Evolutionary conservation across 2,888 invertebrate genomes (phyloP).

Genomic region (Metallyticus violacea): DNA sequence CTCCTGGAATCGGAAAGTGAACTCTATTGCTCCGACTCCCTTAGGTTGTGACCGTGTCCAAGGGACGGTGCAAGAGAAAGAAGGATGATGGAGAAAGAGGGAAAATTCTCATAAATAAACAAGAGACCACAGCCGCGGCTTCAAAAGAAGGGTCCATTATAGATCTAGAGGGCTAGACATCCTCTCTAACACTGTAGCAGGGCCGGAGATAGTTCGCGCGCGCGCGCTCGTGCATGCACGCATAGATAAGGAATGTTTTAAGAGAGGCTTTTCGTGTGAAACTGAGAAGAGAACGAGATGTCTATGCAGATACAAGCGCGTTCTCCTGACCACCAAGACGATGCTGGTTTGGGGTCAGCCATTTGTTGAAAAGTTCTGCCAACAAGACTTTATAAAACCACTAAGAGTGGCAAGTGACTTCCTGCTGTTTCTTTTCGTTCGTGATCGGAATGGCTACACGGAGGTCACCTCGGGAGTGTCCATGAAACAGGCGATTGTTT

Average conservation of each 20-base stretch:
- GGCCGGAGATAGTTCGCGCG: no score
- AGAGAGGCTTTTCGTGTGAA: background rate
- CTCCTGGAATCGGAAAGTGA: constrained; percentile 1
- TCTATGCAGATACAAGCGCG: background rate
- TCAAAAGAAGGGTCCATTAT: constrained; percentile 19
- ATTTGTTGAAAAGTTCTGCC: background rate
- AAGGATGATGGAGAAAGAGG: constrained; percentile 1
- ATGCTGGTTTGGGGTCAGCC: background rate
- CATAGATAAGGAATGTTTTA: background rate
- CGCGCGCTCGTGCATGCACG: no score
- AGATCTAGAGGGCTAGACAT: background rate
- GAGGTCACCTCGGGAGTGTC: background rate
- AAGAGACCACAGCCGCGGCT: constrained; percentile 16
- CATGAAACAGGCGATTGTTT: no score
- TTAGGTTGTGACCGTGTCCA: constrained; percentile 4
- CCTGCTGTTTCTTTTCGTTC: background rate
- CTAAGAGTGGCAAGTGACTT: background rate
- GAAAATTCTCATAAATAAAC: constrained; percentile 24
- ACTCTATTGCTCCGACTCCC: background rate
- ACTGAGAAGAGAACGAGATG: background rate
- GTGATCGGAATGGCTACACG: background rate
- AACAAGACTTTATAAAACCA: background rate
- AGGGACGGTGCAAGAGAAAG: background rate
- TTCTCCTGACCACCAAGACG: background rate
- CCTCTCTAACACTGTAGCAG: background rate